A percentile compares a stretch with the other conserved stretches of the same genome.
phyloP scores from a whole-genome alignment of 2,797 vertebrate genomes.

The Diplodus puntazzo region DNA sequence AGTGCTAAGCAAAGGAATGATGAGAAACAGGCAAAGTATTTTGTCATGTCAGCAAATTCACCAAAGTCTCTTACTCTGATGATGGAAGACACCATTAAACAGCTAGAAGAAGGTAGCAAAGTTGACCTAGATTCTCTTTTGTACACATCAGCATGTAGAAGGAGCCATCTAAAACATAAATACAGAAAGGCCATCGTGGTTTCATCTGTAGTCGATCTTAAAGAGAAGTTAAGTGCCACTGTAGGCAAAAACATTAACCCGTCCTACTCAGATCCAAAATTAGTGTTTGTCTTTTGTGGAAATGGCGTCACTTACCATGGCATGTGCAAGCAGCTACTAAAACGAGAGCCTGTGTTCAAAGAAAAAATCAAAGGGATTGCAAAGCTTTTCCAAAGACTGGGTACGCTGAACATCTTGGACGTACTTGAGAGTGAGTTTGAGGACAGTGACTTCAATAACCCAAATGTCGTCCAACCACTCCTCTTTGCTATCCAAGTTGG shows the following conservation, averaged over 20 bases:
- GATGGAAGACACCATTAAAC: conserved; percentile 79
- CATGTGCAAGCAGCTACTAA: conserved; percentile 86
- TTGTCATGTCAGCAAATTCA: conserved; percentile 88
- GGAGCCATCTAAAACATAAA: conserved; percentile 87
- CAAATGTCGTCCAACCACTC: conserved; percentile 86
- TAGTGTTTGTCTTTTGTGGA: conserved; percentile 91
- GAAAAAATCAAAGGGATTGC: conserved; percentile 85
- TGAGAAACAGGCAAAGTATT: conserved; percentile 75
- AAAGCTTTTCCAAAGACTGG: conserved; percentile 68
- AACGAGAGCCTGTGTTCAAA: conserved; percentile 86
- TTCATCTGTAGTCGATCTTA: conserved; percentile 83
- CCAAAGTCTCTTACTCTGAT: conserved; percentile 83
- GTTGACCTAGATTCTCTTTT: conserved; percentile 82
- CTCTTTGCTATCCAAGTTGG: conserved; percentile 91
- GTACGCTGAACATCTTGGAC: conserved; percentile 77
- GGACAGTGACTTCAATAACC: conserved; percentile 76
- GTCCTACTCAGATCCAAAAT: conserved; percentile 69
- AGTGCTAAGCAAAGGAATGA: conserved; percentile 34
- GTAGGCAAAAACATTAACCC: conserved; percentile 41
- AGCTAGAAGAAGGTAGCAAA: conserved; percentile 69
- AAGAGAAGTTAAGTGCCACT: conserved; percentile 75
- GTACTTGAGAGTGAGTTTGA: conserved; percentile 74
- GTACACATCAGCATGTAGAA: conserved; percentile 91
- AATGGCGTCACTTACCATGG: conserved; percentile 86
- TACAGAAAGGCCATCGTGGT: conserved; percentile 86